Evolutionary conservation across 2,888 invertebrate species (phyloP).

Genomic region (Germaria angustata): DNA sequence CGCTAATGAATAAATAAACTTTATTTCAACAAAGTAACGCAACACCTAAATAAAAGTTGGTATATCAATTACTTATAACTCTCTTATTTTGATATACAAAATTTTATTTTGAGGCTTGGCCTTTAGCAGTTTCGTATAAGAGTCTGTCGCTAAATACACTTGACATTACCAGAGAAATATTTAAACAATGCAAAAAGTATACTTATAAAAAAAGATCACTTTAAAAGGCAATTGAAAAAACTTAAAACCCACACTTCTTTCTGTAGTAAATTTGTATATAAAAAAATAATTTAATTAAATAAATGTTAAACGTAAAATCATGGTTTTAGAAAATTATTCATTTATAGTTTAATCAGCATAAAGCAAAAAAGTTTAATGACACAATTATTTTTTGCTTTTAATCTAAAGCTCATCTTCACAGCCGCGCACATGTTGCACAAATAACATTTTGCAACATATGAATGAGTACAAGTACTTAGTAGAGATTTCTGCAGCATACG

Average conservation of each 20-base stretch:
- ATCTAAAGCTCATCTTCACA: slow-evolving; percentile 57
- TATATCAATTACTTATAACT: background rate
- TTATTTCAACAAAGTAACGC: background rate
- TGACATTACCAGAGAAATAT: slow-evolving; percentile 60
- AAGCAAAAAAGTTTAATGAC: slow-evolving; percentile 43
- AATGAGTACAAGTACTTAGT: background rate
- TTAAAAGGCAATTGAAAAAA: slow-evolving; percentile 35
- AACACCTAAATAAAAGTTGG: slow-evolving; percentile 42
- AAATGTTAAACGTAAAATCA: slow-evolving; percentile 44
- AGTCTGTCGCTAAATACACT: slow-evolving; percentile 55
- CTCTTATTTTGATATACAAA: slow-evolving; percentile 40
- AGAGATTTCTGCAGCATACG: background rate
- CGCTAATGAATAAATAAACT: slow-evolving; percentile 17
- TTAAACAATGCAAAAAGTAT: slow-evolving; percentile 3
- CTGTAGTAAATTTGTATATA: background rate
- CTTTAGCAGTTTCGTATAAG: slow-evolving; percentile 13
- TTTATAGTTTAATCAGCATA: background rate
- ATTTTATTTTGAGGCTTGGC: slow-evolving; percentile 52
- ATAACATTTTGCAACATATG: slow-evolving; percentile 39
- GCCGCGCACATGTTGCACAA: slow-evolving; percentile 25
- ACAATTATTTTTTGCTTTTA: slow-evolving; percentile 38
- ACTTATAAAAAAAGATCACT: background rate
- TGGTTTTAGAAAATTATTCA: background rate
- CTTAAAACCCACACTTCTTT: slow-evolving; percentile 21
- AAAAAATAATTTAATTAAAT: slow-evolving; percentile 39